Evolutionary conservation across 2,113 vertebrate genomes (phyloP).

Genomic region (Petrocephalus zakoni): DNA sequence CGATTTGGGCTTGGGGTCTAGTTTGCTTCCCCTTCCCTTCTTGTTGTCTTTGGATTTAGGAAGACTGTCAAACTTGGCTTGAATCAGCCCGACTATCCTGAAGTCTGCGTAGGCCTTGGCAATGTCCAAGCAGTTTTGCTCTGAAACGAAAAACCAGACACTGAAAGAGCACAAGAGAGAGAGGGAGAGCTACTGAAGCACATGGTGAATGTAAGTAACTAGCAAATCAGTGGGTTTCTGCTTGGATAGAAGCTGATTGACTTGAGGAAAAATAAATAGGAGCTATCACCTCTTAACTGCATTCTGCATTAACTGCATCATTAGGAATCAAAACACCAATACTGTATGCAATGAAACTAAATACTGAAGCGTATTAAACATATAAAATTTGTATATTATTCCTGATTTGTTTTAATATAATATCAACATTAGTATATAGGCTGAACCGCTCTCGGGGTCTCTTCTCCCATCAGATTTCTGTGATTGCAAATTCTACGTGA

Average conservation of each 20-base stretch:
- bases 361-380: too few species aligned
- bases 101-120: conserved; percentile 70
- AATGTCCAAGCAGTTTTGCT: conserved; percentile 69
- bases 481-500: background rate
- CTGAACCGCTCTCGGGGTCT: background rate
- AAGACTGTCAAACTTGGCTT: conserved; percentile 64
- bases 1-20: conserved; percentile 46
- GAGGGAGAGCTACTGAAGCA: background rate
- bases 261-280: background rate
- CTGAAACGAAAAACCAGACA: conserved; percentile 50
- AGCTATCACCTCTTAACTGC: background rate
- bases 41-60: conserved; percentile 51
- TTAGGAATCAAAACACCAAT: too few species aligned
- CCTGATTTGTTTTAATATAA: background rate
- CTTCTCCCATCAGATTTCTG: background rate
- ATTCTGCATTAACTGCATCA: background rate
- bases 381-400: background rate
- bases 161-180: conserved; percentile 7
- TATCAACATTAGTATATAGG: background rate
- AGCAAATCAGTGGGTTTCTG: background rate
- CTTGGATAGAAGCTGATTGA: background rate
- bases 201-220: background rate
- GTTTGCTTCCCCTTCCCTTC: conserved; percentile 48
- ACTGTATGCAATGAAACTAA: too few species aligned
- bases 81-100: conserved; percentile 67